phyloP scores from a whole-genome alignment of 2,113 vertebrate genomes.

The Tachysurus vachellii region DNA sequence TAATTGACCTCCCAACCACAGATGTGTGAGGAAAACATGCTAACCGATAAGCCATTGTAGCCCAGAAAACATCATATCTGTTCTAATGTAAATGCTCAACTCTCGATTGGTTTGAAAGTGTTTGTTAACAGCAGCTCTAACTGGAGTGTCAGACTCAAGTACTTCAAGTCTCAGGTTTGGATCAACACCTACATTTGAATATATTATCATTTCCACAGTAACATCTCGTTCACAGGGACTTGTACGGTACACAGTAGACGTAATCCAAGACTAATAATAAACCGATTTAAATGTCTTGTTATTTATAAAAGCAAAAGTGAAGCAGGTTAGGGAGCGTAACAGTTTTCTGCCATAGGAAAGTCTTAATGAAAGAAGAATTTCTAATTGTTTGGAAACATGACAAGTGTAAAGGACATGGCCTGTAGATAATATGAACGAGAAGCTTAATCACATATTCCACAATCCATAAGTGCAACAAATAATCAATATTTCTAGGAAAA shows the following conservation, averaged over 20 bases:
- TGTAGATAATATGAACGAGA: not conserved
- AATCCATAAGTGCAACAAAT: not conserved
- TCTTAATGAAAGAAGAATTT: not conserved
- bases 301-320: not conserved
- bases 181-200: not conserved
- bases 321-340: not conserved
- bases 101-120: not conserved
- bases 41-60: too few relatives aligned
- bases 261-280: not conserved
- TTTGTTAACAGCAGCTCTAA: not conserved
- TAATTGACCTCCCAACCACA: too few relatives aligned
- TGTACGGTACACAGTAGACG: not conserved
- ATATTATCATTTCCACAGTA: not conserved
- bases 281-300: not conserved
- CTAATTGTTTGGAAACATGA: not conserved
- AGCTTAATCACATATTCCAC: not conserved
- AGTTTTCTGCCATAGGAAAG: not conserved
- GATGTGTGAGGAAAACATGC: too few relatives aligned
- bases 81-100: not conserved
- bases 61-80: too few relatives aligned
- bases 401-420: not conserved
- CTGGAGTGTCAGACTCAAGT: not conserved
- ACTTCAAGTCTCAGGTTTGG: not conserved
- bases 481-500: not conserved
- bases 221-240: too few relatives aligned